Percentiles rank a stretch among this genome's conserved stretches.
These are phyloP conservation scores for Euphydryas editha DNA, from an alignment of 2,888 invertebrate genomes.

Conservation along the genomic window DNA sequence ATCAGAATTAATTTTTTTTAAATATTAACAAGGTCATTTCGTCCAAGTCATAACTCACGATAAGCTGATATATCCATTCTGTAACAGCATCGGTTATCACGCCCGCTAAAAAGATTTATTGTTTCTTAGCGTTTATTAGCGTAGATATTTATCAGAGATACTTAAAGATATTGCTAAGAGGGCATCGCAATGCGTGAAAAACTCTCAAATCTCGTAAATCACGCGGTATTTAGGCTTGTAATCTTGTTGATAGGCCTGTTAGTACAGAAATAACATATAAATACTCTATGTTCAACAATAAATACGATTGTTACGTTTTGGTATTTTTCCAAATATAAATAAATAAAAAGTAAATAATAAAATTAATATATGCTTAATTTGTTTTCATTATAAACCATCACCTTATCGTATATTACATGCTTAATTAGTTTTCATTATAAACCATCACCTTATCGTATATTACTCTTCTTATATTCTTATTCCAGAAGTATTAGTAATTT, in stretches of 20 bases:
- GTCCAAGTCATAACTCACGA: background rate
- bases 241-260: constrained; percentile 53
- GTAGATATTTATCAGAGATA: constrained; percentile 76
- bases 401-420: too few species aligned
- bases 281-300: constrained; percentile 14
- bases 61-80: constrained; percentile 40
- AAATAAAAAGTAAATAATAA: too few species aligned
- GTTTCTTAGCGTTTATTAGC: constrained; percentile 77
- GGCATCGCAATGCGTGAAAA: constrained; percentile 54
- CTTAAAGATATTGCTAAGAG: constrained; percentile 70
- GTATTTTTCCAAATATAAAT: background rate
- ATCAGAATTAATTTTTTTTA: constrained; percentile 1
- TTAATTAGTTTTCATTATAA: too few species aligned
- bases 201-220: constrained; percentile 59
- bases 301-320: background rate
- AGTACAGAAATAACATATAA: constrained; percentile 24
- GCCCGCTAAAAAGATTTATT: constrained; percentile 71
- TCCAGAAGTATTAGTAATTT: too few species aligned
- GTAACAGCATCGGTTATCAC: constrained; percentile 41
- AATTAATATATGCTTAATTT: too few species aligned
- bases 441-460: too few species aligned
- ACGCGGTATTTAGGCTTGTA: constrained; percentile 50
- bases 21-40: background rate
- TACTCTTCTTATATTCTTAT: too few species aligned
- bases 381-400: too few species aligned